Percentiles rank a stretch among this genome's conserved stretches.
These are phyloP conservation scores for Seriola aureovittata DNA, from an alignment of 2,113 vertebrate genomes.

Conservation along the genomic window DNA sequence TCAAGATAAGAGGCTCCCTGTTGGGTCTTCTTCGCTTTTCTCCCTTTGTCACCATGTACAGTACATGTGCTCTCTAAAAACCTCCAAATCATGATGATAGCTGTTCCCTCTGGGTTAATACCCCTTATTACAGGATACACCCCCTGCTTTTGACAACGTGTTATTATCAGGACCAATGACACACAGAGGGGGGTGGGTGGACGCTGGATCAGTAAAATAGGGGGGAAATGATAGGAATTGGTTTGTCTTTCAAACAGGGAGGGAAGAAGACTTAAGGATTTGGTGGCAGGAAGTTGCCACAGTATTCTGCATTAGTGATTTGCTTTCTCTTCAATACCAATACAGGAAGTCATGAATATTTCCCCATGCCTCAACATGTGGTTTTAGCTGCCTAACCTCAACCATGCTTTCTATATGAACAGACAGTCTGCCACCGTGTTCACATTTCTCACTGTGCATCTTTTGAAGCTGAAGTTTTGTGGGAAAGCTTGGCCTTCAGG, in stretches of 20 bases:
- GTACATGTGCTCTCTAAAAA: conserved; percentile 33
- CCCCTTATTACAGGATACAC: conserved; percentile 64
- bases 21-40: conserved; percentile 27
- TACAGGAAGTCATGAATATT: background rate
- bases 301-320: background rate
- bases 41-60: conserved; percentile 50
- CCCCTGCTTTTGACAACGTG: conserved; percentile 59
- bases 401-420: background rate
- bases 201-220: conserved; percentile 21
- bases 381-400: background rate
- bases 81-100: conserved; percentile 64
- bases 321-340: background rate
- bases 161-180: conserved; percentile 63
- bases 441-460: background rate
- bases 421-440: conserved; percentile 10
- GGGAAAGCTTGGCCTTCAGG: conserved; percentile 15
- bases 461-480: conserved; percentile 18
- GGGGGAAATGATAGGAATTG: conserved; percentile 42
- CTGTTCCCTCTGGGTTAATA: conserved; percentile 68
- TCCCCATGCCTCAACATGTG: background rate
- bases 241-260: conserved; percentile 31
- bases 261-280: background rate
- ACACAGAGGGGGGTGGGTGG: conserved; percentile 38
- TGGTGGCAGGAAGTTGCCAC: conserved; percentile 1
- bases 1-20: conserved; percentile 53